Evolutionary conservation across 2,797 vertebrate species (phyloP).

Genomic region (Syndactyla subalaris): DNA sequence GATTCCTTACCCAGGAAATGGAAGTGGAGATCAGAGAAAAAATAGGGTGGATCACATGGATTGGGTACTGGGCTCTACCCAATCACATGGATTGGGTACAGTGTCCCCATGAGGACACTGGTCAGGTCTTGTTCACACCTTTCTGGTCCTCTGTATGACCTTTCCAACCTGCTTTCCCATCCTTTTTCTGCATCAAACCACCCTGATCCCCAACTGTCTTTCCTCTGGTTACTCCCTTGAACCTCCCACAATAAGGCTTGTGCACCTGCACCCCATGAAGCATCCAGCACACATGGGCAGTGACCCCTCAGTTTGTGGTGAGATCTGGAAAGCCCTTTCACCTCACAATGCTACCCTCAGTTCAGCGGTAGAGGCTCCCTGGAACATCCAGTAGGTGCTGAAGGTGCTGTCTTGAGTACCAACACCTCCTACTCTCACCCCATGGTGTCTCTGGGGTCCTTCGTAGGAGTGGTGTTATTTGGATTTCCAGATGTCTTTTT

Average conservation of each 20-base stretch:
- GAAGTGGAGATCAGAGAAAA: neutral
- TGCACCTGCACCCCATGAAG: neutral
- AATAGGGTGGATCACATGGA: fast-evolving
- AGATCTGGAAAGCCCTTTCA: fast-evolving
- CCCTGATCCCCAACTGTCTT: neutral
- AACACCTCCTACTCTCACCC: neutral
- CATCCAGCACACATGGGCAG: fast-evolving
- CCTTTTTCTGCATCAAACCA: neutral
- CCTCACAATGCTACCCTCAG: fast-evolving
- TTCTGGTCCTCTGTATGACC: neutral
- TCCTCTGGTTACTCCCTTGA: neutral
- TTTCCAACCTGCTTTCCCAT: neutral
- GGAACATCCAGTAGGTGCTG: neutral
- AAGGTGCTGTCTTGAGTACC: neutral
- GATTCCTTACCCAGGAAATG: neutral
- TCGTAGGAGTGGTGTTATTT: neutral
- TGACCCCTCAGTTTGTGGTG: neutral
- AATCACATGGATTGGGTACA: fast-evolving
- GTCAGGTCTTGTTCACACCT: neutral
- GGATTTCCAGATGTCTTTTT: neutral
- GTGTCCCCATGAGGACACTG: fast-evolving
- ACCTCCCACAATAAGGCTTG: too few species aligned
- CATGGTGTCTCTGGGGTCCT: neutral
- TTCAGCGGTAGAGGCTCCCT: neutral
- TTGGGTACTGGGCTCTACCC: too few species aligned